phyloP scores from a whole-genome alignment of 2,113 vertebrate species.

The Indri indri region DNA sequence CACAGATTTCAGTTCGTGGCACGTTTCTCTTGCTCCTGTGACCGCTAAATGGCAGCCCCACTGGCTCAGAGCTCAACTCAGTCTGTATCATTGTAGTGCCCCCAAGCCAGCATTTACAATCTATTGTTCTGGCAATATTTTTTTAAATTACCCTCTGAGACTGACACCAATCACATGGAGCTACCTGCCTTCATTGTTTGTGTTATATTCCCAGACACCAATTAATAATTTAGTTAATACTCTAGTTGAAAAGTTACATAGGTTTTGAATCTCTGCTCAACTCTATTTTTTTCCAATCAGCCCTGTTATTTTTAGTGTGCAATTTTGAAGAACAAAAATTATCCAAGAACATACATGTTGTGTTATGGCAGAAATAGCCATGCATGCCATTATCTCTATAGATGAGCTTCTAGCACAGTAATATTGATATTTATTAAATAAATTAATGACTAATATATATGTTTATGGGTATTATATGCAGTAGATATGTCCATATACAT shows the following conservation, averaged over 20 bases:
- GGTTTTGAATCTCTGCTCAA: not conserved
- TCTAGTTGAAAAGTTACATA: not conserved
- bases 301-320: not conserved
- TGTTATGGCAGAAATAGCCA: not conserved
- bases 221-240: slow-evolving; percentile 26
- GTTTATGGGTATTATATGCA: not conserved
- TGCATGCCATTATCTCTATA: not conserved
- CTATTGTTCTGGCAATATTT: not conserved
- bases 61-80: not conserved
- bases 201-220: not conserved
- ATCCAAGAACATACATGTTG: not conserved
- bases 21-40: not conserved
- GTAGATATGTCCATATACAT: not conserved
- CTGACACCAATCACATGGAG: not conserved
- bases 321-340: not conserved
- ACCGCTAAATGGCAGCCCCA: not conserved
- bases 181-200: not conserved
- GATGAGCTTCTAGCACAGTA: not conserved
- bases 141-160: not conserved
- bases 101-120: not conserved
- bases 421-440: not conserved
- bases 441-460: not conserved
- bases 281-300: not conserved
- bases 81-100: not conserved
- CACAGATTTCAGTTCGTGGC: not conserved